Evolutionary conservation across 2,888 invertebrate species (phyloP).

Genomic region (Patella pellucida): DNA sequence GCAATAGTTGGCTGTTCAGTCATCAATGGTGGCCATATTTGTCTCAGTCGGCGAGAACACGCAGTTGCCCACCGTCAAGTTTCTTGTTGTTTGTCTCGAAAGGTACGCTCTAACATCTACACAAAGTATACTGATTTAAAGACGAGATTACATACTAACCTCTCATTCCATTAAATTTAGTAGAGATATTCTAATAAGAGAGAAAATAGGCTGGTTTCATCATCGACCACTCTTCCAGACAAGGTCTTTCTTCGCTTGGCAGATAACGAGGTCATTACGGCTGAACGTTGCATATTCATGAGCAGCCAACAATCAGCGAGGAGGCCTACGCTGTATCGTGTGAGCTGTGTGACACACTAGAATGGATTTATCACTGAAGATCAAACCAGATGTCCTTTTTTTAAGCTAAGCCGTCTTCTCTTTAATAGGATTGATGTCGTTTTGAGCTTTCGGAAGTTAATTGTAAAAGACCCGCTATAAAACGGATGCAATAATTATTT

Average conservation of each 20-base stretch:
- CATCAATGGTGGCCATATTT: slow-evolving; percentile 20
- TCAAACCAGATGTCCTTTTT: too few species aligned
- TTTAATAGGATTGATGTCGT: too few species aligned
- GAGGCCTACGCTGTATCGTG: too few species aligned
- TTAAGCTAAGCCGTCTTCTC: too few species aligned
- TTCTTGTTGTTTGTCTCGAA: not conserved
- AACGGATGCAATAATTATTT: too few species aligned
- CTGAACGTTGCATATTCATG: slow-evolving; percentile 5
- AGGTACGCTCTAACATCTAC: not conserved
- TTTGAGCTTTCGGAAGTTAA: too few species aligned
- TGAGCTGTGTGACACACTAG: too few species aligned
- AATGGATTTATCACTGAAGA: too few species aligned
- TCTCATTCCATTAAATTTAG: not conserved
- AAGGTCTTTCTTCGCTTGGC: not conserved
- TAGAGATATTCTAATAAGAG: not conserved
- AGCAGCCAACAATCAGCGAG: not conserved
- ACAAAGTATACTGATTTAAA: not conserved
- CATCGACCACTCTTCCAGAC: not conserved
- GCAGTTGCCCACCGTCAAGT: slow-evolving; percentile 20
- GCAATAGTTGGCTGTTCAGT: not conserved
- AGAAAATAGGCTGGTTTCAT: not conserved
- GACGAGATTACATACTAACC: not conserved
- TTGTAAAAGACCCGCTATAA: too few species aligned
- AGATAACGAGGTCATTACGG: slow-evolving; percentile 1
- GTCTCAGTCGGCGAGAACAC: slow-evolving; percentile 13